phyloP scores from a whole-genome alignment of 2,888 invertebrate genomes.

The Patella pellucida region DNA sequence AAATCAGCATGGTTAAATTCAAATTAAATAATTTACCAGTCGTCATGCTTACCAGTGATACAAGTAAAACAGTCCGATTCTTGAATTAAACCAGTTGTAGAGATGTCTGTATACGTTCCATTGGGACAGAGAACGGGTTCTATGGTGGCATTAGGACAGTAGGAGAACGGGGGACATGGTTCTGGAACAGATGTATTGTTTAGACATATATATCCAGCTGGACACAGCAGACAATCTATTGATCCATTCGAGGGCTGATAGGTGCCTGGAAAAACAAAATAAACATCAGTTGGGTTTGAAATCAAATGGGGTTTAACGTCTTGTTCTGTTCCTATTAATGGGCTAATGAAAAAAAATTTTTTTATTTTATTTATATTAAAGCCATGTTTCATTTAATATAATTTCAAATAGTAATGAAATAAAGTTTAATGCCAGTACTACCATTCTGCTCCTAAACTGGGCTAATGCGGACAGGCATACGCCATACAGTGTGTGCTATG shows the following conservation, averaged over 20 bases:
- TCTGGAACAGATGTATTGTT: slow-evolving; percentile 57
- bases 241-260: slow-evolving; percentile 57
- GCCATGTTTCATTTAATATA: too few relatives aligned
- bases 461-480: too few relatives aligned
- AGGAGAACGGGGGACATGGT: slow-evolving; percentile 61
- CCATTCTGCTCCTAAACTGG: too few relatives aligned
- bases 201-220: slow-evolving; percentile 53
- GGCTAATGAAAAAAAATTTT: too few relatives aligned
- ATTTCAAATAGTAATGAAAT: too few relatives aligned
- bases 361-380: too few relatives aligned
- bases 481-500: too few relatives aligned
- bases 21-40: too few relatives aligned
- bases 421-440: not conserved
- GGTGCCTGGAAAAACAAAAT: slow-evolving; percentile 46
- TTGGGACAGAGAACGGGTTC: slow-evolving; percentile 60
- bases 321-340: not conserved
- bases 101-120: slow-evolving; percentile 58
- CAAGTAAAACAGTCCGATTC: slow-evolving; percentile 56
- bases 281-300: not conserved
- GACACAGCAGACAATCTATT: slow-evolving; percentile 50
- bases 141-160: slow-evolving; percentile 59
- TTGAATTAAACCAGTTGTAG: slow-evolving; percentile 44
- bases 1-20: too few relatives aligned
- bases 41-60: slow-evolving; percentile 48
- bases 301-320: not conserved